Evolutionary conservation across 2,888 invertebrate species (phyloP), one percentile per base, ranked within the genome.

Genomic region (Lithophane semibrunnea): DNA sequence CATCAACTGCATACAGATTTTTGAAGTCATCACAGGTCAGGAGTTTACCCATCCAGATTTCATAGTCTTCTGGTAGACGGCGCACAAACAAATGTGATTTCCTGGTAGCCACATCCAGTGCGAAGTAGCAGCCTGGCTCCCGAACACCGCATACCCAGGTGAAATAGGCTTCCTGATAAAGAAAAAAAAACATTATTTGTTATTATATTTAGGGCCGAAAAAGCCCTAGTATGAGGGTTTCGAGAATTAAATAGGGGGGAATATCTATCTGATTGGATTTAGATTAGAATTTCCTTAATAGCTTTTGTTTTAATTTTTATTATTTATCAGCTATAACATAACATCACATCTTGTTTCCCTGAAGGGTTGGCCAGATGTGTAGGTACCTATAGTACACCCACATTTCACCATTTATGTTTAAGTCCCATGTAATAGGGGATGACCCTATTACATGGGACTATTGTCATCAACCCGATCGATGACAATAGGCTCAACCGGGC

Each of bases 111-210:
- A 99, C 97, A 85, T 98, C 98, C 61, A 99, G 94, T 3, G 98
- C 98, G 66, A 99, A 99, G 94, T 97, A 99, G 92, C 98, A 99
- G 72, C 98, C 99, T 0, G 99, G 98, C 91, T 99, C 99, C 84
- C 98, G 97, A 0, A 99, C 99, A 18, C 99, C 99, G 94, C 99
- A 99, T 5, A 98, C 93, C 99, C 99, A 99, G 92, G 99, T 99
- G 92, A 99, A 99, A 93, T 98, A 99, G 0, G 99, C 98, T 95
- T 99, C 99, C 98, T 99, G 49, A 79, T 77, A 71, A 58, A 37
- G 4, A 49, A 44, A n/a, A 58, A 42, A 18, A 61, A 3, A 29
- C 2, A 21, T 7, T 47, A 24, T 21, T 49, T 18, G 18, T 24
- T 18, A 18, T 24, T 47, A 8, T 24, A 24, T 21, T 29, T 44